phyloP scores from a whole-genome alignment of 2,797 vertebrate species.

The Bradypodion pumilum region DNA sequence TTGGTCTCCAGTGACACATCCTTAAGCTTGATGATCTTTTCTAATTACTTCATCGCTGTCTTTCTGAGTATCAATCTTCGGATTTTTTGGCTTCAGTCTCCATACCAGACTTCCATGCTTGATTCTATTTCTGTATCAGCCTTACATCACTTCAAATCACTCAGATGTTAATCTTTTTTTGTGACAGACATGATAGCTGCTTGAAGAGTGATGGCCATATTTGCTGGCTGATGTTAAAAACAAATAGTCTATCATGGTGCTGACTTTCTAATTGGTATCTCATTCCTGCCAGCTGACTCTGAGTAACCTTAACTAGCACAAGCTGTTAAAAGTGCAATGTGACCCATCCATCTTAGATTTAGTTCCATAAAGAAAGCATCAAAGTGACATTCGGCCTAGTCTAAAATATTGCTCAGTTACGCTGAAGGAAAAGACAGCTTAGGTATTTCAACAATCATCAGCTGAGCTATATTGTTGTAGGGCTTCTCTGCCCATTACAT shows the following conservation, averaged over 20 bases:
- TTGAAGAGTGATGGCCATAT: constrained; percentile 36
- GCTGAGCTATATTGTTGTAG: neutral
- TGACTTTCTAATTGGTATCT: constrained; percentile 28
- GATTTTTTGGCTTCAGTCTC: no score
- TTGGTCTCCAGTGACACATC: no score
- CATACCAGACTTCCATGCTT: neutral
- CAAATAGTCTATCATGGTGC: neutral
- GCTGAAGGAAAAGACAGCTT: neutral
- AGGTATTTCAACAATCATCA: neutral
- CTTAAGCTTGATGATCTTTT: no score
- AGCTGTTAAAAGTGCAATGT: constrained; percentile 16
- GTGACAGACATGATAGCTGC: constrained; percentile 13
- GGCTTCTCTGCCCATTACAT: neutral
- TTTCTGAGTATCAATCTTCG: no score
- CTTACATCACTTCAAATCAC: constrained; percentile 6
- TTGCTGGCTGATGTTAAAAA: constrained; percentile 17
- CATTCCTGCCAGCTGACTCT: constrained; percentile 8
- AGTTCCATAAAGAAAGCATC: constrained; percentile 19
- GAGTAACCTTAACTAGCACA: constrained; percentile 3
- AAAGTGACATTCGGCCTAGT: constrained; percentile 24
- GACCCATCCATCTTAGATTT: neutral
- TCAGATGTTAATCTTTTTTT: constrained; percentile 33
- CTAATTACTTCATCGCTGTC: no score
- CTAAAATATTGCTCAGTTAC: neutral
- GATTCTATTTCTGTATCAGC: neutral